A percentile compares a stretch with the other conserved stretches of the same genome.
Conservation (phyloP, 2,888 invertebrate species). For the Drosophila fulvimacula region DNA sequence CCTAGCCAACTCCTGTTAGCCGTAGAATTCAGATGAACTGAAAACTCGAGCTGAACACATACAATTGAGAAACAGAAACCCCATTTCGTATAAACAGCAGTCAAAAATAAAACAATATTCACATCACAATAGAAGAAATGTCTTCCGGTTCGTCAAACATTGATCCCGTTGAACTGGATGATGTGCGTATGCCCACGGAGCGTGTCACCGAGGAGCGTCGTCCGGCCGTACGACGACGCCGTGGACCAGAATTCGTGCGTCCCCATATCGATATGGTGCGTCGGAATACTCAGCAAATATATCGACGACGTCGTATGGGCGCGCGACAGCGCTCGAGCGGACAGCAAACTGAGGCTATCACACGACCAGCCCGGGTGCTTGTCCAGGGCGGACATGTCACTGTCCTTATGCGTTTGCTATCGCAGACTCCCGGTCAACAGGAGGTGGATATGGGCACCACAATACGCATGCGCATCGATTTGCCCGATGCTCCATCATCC, state of each 20-base stretch:
- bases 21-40: background rate
- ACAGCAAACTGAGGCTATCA: background rate
- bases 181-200: fast-evolving
- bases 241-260: background rate
- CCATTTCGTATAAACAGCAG: background rate
- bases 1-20: too few relatives aligned
- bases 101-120: conserved; percentile 11
- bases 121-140: background rate
- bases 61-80: background rate
- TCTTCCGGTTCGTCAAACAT: background rate
- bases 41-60: background rate
- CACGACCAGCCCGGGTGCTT: background rate
- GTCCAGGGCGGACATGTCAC: background rate
- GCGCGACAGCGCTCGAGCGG: background rate
- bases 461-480: conserved; percentile 1
- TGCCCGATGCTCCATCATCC: background rate
- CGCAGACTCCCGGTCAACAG: background rate
- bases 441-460: background rate
- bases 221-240: too few relatives aligned
- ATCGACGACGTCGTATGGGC: background rate
- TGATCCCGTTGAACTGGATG: background rate
- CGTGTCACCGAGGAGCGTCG: background rate
- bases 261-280: background rate
- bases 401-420: background rate
- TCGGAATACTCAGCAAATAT: background rate